Evolutionary conservation across 2,888 invertebrate genomes (phyloP).

Genomic region (Boloria euphrosyne): DNA sequence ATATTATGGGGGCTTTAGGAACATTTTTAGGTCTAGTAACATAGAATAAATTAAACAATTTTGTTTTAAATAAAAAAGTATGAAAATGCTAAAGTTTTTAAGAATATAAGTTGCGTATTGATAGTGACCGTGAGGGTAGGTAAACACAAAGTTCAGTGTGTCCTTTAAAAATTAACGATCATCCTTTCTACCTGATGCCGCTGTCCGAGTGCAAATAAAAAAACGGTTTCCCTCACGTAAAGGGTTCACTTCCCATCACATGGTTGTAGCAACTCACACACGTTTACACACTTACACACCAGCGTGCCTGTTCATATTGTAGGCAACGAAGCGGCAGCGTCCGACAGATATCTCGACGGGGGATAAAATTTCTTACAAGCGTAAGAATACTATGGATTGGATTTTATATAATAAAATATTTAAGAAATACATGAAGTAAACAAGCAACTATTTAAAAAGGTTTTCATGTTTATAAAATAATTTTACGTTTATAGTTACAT

Average conservation of each 20-base stretch:
- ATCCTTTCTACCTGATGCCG: constrained; percentile 82
- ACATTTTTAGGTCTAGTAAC: neutral
- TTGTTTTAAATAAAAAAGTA: neutral
- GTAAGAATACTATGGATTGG: constrained; percentile 64
- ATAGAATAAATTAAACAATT: neutral
- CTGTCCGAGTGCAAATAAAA: constrained; percentile 82
- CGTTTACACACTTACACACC: constrained; percentile 47
- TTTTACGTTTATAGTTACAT: neutral
- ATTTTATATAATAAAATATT: constrained; percentile 22
- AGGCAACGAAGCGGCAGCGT: constrained; percentile 63
- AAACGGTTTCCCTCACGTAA: constrained; percentile 80
- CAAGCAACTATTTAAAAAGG: too few species aligned
- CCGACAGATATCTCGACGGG: constrained; percentile 76
- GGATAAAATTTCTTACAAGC: constrained; percentile 72
- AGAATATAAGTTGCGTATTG: constrained; percentile 17
- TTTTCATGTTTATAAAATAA: neutral
- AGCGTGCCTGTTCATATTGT: constrained; percentile 50
- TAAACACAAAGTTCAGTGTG: constrained; percentile 68
- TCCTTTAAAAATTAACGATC: constrained; percentile 81
- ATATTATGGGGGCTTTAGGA: too few species aligned
- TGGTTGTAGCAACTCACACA: constrained; percentile 61
- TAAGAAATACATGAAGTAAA: too few species aligned
- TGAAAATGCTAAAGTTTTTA: constrained; percentile 1
- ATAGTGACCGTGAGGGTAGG: constrained; percentile 54
- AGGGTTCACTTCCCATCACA: constrained; percentile 84